phyloP scores from a whole-genome alignment of 2,797 vertebrate genomes.

The Leuciscus waleckii region DNA sequence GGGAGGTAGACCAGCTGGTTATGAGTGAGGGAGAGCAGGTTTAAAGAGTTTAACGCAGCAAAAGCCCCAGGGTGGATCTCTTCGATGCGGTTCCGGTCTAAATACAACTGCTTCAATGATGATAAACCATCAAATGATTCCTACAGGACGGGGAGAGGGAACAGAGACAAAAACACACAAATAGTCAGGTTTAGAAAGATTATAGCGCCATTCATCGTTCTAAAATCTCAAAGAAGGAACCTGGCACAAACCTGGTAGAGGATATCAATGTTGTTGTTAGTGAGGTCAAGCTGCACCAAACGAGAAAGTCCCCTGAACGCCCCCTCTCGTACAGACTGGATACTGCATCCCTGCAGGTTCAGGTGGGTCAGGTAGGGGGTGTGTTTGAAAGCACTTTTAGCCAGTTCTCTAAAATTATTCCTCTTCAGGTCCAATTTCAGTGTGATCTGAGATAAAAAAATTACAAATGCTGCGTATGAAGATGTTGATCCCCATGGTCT shows the following conservation, averaged over 20 bases:
- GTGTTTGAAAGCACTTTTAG: slow-evolving; percentile 74
- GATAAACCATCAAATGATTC: slow-evolving; percentile 90
- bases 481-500: neutral
- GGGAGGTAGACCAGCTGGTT: slow-evolving; percentile 91
- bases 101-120: slow-evolving; percentile 84
- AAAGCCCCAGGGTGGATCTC: slow-evolving; percentile 90
- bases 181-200: neutral
- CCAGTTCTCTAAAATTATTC: slow-evolving; percentile 79
- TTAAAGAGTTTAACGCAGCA: slow-evolving; percentile 83
- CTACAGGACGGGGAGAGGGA: slow-evolving; percentile 29
- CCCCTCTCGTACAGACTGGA: slow-evolving; percentile 84
- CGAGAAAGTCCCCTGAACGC: slow-evolving; percentile 88
- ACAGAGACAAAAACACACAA: neutral
- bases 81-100: slow-evolving; percentile 86
- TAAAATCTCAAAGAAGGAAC: neutral
- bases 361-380: slow-evolving; percentile 87
- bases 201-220: neutral
- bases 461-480: neutral
- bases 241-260: slow-evolving; percentile 81
- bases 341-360: slow-evolving; percentile 83
- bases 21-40: slow-evolving; percentile 81
- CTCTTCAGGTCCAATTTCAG: slow-evolving; percentile 84
- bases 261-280: slow-evolving; percentile 82
- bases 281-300: slow-evolving; percentile 86
- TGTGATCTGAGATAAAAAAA: slow-evolving; percentile 77